Evolutionary conservation across 2,888 invertebrate species (phyloP).

Genomic region (Agriopis marginaria): DNA sequence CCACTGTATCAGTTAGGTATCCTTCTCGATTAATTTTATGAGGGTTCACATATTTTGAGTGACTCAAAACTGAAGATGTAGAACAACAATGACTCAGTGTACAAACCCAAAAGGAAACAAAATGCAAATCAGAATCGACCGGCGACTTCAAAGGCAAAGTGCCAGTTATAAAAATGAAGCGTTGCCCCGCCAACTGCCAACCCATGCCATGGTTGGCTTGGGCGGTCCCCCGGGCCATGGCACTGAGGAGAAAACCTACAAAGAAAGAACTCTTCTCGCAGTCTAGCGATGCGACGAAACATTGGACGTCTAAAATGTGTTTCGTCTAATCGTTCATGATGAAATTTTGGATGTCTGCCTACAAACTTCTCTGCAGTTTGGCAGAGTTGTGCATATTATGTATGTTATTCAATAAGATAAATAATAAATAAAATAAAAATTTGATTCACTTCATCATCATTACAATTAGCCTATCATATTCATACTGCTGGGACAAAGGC

Average conservation of each 20-base stretch:
- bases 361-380: too few relatives aligned
- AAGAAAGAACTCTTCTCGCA: background rate
- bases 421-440: too few relatives aligned
- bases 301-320: too few relatives aligned
- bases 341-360: too few relatives aligned
- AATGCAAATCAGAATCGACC: conserved; percentile 38
- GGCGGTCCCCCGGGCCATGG: conserved; percentile 43
- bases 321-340: too few relatives aligned
- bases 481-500: too few relatives aligned
- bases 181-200: conserved; percentile 10
- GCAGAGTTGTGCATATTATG: too few relatives aligned
- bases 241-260: background rate
- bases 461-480: too few relatives aligned
- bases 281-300: too few relatives aligned
- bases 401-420: too few relatives aligned
- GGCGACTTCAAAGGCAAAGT: conserved; percentile 49
- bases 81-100: conserved; percentile 15
- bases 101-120: conserved; percentile 24
- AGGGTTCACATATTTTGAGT: background rate
- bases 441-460: too few relatives aligned
- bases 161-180: conserved; percentile 53
- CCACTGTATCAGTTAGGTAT: too few relatives aligned
- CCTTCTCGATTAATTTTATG: background rate
- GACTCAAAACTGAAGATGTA: background rate
- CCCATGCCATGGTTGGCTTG: conserved; percentile 44